Base-by-base conservation (phyloP, 2,797 vertebrate genomes). In the Esox lucius region DNA sequence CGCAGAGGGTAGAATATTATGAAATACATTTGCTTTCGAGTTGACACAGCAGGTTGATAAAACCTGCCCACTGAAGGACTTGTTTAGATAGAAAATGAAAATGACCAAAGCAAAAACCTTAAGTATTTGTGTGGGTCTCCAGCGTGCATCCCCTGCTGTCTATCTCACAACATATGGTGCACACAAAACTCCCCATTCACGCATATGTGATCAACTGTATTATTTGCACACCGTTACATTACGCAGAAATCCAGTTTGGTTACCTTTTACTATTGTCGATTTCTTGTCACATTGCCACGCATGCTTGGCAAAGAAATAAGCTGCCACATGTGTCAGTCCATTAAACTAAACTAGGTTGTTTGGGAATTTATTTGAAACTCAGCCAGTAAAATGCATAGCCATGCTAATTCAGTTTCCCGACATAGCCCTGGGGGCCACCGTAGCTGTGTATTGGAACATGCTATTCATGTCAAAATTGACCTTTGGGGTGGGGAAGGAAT, bases 401-500 rank as follows among this genome's bases (percentile, higher is more conserved):
- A 76, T 72, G 81, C 81, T 78, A 91, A 91, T 91, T 87, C 78
- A 86, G 83, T 84, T 73, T 78, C 72, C 17, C 48, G 81, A 84
- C 72, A 84, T 68, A 12, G 62, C 83, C 84, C 82, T 28, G 0
- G 87, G 88, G 80, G 64, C 71, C 53, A 16, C 75, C 72, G 79
- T 76, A 73, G 71, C 79, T 51, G 76, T 82, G 80, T 68, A 78
- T 16, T 5, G 75, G 39, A 85, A 87, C 84, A 86, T 12, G 81
- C 83, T 81, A 74, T 78, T 80, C 89, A 82, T 91, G 90, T 92
- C 85, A 87, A 73, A 90, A 88, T 80, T 89, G 86, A 92, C 92
- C 92, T 92, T 88, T 91, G 31, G 73, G 73, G 86, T 1, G 11
- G 42, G 89, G 87, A 86, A 81, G 72, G 82, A 87, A 87, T 85